Percentiles rank a stretch among this genome's conserved stretches.
phyloP scores from a whole-genome alignment of 1,140 invertebrate genomes.

The Aphelinus atriplicis region DNA sequence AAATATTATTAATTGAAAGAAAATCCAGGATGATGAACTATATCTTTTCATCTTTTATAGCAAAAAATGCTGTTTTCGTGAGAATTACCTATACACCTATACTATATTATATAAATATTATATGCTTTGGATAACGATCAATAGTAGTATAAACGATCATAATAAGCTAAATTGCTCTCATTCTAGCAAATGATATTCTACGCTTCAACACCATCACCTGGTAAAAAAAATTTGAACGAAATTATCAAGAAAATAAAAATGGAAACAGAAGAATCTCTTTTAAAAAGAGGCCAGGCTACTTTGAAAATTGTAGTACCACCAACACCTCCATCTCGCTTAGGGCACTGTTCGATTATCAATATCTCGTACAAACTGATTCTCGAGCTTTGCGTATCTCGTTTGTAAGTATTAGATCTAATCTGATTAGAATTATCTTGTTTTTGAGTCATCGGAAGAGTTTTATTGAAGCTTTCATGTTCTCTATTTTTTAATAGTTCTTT shows the following conservation, averaged over 20 bases:
- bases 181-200: constrained; percentile 1
- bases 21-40: no score
- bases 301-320: constrained; percentile 44
- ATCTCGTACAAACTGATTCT: constrained; percentile 42
- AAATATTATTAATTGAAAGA: no score
- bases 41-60: no score
- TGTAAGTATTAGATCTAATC: constrained; percentile 35
- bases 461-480: not conserved
- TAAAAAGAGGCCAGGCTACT: constrained; percentile 18
- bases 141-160: no score
- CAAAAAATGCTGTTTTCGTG: no score
- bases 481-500: not conserved
- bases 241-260: constrained; percentile 29
- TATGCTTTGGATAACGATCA: no score
- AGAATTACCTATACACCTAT: no score
- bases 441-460: not conserved
- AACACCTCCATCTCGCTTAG: constrained; percentile 46
- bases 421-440: no score
- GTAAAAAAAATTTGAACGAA: constrained; percentile 1
- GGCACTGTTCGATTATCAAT: constrained; percentile 43
- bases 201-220: constrained; percentile 3
- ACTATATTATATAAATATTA: no score
- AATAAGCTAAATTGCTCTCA: no score
- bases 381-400: constrained; percentile 30
- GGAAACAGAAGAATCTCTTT: constrained; percentile 23